Base-by-base conservation (phyloP, 1,140 invertebrate species). In the Nasonia vitripennis region DNA sequence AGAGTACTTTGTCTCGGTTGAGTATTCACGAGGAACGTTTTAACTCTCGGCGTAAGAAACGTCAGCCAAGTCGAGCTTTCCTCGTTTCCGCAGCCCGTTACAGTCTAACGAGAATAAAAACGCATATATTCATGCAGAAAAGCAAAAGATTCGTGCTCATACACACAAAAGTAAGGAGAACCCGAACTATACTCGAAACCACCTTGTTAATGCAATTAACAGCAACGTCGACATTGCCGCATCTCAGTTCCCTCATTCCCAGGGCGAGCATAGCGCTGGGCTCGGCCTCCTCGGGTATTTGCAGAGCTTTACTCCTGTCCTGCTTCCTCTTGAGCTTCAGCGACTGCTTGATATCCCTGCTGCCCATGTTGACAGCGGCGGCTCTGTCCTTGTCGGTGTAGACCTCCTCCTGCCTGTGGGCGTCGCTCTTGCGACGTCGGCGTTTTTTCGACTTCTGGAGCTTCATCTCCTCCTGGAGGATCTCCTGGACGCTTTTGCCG, bases 361-460 rank as follows among this genome's bases (percentile, higher is more conserved):
- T 96, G 0, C 97, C 97, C 94, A 98, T 95, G 87, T 97, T 97
- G 7, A 98, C 97, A 1, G 97, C 97, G 0, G 97, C 97, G 0
- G 97, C 97, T 12, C 97, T 92, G 91, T 98, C 97, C 89, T 98
- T 98, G 91, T 98, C 97, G 12, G 97, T 98, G 90, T 98, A 98
- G 17, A 97, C 91, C 89, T 98, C 97, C 84, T 97, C 96, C 87
- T 96, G 91, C 0, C 92, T 90, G 14, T 89, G 87, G 7, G 81
- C 86, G 0, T 91, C 88, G 74, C 89, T 95, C 77, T 89, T 91
- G 37, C 89, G 89, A 7, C 91, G 87, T 34, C 91, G 89, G 87
- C 91, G 89, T 84, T 90, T 93, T n/a, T 94, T 94, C 27, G 94
- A 94, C 37, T 95, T 94, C 86, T 94, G 92, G 41, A 94, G 93